Evolutionary conservation across 2,888 invertebrate species (phyloP).

Genomic region (Masnerella sp.): DNA sequence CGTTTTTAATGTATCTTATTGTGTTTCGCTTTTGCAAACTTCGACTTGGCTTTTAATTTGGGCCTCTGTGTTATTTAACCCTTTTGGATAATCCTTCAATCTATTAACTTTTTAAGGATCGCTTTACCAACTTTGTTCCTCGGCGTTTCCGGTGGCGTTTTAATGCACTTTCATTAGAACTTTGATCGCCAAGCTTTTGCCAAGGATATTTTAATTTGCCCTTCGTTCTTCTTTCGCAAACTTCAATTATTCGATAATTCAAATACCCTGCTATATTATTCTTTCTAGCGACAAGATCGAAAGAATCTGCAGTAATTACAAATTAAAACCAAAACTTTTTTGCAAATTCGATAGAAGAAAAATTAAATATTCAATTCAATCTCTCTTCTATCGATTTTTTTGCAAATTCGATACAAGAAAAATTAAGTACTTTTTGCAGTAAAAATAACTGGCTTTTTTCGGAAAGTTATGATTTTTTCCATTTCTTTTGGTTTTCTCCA

Average conservation of each 20-base stretch:
- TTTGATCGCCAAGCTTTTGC: conserved; percentile 21
- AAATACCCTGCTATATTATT: background rate
- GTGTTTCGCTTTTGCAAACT: background rate
- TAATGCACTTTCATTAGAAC: conserved; percentile 38
- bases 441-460: too few relatives aligned
- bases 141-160: conserved; percentile 6
- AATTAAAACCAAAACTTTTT: background rate
- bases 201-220: conserved; percentile 14
- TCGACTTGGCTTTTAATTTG: conserved; percentile 9
- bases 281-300: background rate
- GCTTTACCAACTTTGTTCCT: conserved; percentile 17
- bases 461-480: too few relatives aligned
- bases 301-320: background rate
- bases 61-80: conserved; percentile 17
- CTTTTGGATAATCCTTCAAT: conserved; percentile 18
- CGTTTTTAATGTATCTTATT: background rate
- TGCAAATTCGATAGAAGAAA: too few relatives aligned
- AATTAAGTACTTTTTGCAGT: too few relatives aligned
- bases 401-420: too few relatives aligned
- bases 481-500: too few relatives aligned
- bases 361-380: too few relatives aligned
- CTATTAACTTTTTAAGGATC: conserved; percentile 24
- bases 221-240: conserved; percentile 2
- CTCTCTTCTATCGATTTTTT: too few relatives aligned
- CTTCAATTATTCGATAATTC: conserved; percentile 9